A percentile compares a stretch with the other conserved stretches of the same genome.
Conservation (phyloP, 1,140 invertebrate species). For the Drosophila ercepeae region DNA sequence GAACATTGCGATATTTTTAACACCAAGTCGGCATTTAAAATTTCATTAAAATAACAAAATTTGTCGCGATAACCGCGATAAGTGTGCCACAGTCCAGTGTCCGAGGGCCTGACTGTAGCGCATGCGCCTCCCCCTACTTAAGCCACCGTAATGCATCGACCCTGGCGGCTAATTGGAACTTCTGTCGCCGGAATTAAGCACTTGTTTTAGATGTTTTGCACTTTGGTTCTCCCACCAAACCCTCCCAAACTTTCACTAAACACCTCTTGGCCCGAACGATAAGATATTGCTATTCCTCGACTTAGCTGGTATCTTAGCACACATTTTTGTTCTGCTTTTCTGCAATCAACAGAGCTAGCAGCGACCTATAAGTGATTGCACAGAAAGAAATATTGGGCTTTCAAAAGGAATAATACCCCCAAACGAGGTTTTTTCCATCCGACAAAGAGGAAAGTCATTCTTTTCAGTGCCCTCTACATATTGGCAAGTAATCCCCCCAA, state of each 20-base stretch:
- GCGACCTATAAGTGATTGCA: neutral
- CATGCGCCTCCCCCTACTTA: too few species aligned
- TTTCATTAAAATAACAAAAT: constrained; percentile 46
- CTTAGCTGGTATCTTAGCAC: constrained; percentile 22
- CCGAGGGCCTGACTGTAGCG: constrained; percentile 23
- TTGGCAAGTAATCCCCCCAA: constrained; percentile 28
- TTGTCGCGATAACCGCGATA: constrained; percentile 14
- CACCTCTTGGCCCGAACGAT: neutral
- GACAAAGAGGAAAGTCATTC: too few species aligned
- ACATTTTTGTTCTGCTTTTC: constrained; percentile 16
- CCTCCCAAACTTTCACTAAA: constrained; percentile 9
- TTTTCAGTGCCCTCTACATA: neutral
- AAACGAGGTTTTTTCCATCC: too few species aligned
- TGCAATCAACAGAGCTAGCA: neutral
- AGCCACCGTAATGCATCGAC: too few species aligned
- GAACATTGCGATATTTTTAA: constrained; percentile 18
- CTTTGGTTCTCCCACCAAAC: neutral
- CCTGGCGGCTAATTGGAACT: constrained; percentile 35
- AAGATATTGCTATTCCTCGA: constrained; percentile 28
- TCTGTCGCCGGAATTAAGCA: constrained; percentile 40
- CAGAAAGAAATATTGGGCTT: neutral
- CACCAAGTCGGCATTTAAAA: constrained; percentile 32
- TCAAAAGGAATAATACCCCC: too few species aligned
- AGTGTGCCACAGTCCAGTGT: constrained; percentile 35
- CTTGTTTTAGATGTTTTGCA: constrained; percentile 37